phyloP scores from a whole-genome alignment of 2,888 invertebrate species.

The Cantharis flavilabris region DNA sequence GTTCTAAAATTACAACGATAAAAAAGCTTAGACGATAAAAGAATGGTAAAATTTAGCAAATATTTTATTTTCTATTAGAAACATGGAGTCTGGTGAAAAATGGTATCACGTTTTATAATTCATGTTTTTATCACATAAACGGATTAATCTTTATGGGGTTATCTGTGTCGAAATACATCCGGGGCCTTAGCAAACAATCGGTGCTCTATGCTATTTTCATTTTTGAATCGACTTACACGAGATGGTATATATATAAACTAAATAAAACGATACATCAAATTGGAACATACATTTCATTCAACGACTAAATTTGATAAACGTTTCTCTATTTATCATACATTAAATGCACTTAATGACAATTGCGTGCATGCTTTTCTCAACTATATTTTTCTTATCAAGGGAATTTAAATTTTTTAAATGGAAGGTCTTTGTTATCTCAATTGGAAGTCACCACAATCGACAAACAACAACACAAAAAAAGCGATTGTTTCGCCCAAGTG shows the following conservation, averaged over 20 bases:
- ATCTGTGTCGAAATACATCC: slow-evolving; percentile 40
- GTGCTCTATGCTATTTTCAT: slow-evolving; percentile 36
- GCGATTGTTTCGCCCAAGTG: neutral
- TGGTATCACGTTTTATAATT: slow-evolving; percentile 29
- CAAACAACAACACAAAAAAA: neutral
- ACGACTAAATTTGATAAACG: slow-evolving; percentile 7
- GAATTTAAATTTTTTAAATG: slow-evolving; percentile 12
- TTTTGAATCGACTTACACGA: slow-evolving; percentile 26
- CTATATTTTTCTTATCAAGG: slow-evolving; percentile 2
- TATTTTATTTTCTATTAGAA: neutral
- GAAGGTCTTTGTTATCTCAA: neutral
- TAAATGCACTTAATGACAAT: slow-evolving; percentile 3
- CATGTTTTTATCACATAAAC: slow-evolving; percentile 28
- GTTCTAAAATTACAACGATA: neutral
- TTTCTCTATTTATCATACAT: slow-evolving; percentile 7
- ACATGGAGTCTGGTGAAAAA: slow-evolving; percentile 15
- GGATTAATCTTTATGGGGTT: slow-evolving; percentile 37
- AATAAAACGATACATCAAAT: slow-evolving; percentile 21
- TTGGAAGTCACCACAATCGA: neutral
- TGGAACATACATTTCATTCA: slow-evolving; percentile 20
- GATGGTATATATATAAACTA: slow-evolving; percentile 10
- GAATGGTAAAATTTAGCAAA: neutral
- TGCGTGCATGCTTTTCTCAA: neutral
- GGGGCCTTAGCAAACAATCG: slow-evolving; percentile 39
- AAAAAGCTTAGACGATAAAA: neutral